A percentile compares a stretch with the other conserved stretches of the same genome.
Evolutionary conservation across 2,888 invertebrate genomes (phyloP).

Genomic region (Drosophila vallismaia): DNA sequence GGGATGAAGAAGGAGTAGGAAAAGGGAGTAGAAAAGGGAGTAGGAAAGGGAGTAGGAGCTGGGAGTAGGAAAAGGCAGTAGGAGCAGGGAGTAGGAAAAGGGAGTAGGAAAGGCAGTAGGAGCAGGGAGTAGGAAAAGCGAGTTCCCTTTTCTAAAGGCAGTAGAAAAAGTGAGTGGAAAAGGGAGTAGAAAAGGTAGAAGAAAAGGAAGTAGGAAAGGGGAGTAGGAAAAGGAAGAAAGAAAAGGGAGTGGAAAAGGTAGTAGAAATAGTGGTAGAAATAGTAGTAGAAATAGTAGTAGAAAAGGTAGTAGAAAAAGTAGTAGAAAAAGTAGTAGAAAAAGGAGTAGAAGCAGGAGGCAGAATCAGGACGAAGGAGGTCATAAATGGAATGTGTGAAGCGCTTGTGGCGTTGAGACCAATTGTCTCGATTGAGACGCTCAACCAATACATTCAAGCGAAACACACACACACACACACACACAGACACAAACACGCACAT

Average conservation of each 20-base stretch:
- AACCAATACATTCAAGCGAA: slow-evolving; percentile 11
- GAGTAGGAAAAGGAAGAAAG: background rate
- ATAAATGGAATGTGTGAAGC: slow-evolving; percentile 74
- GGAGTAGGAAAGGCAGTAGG: too few relatives aligned
- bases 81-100: too few relatives aligned
- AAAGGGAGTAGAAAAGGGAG: background rate
- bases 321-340: background rate
- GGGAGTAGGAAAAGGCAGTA: background rate
- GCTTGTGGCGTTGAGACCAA: slow-evolving; percentile 67
- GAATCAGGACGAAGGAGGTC: slow-evolving; percentile 33
- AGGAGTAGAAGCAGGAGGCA: too few relatives aligned
- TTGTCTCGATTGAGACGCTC: slow-evolving; percentile 69
- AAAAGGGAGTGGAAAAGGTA: too few relatives aligned
- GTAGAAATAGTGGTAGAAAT: background rate
- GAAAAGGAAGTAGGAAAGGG: background rate
- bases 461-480: slow-evolving; percentile 1
- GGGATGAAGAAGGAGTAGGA: too few relatives aligned
- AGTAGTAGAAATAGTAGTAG: background rate
- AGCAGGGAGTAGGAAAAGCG: too few relatives aligned
- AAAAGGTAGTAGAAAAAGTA: background rate
- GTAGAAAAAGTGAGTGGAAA: background rate
- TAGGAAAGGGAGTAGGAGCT: background rate
- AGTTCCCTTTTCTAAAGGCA: background rate
- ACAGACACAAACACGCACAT: background rate
- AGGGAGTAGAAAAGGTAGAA: too few relatives aligned